A percentile compares a stretch with the other conserved stretches of the same genome.
Conservation (phyloP, 1,140 invertebrate species). For the Meloidogyne exigua region DNA sequence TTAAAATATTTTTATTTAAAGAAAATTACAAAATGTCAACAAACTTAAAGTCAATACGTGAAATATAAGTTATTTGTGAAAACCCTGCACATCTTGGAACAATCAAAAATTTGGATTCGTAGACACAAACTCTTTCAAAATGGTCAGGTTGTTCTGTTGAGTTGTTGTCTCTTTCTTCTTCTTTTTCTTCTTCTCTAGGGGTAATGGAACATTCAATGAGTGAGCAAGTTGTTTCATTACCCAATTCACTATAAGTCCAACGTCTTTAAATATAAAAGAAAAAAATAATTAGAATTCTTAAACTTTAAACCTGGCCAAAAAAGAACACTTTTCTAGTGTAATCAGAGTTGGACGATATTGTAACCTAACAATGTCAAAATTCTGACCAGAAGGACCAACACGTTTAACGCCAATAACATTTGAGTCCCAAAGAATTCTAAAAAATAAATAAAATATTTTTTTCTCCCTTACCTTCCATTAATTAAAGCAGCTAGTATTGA, state of each 20-base stretch:
- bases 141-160: not conserved
- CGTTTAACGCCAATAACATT: constrained; percentile 16
- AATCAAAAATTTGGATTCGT: constrained; percentile 24
- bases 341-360: constrained; percentile 7
- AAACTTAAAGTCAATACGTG: constrained; percentile 16
- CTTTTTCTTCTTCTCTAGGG: not conserved
- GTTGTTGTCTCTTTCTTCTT: no score
- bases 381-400: constrained; percentile 11
- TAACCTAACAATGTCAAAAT: constrained; percentile 15
- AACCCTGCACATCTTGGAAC: constrained; percentile 6
- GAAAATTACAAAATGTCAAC: not conserved
- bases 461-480: constrained; percentile 15
- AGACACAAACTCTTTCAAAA: constrained; percentile 3
- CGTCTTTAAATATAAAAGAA: not conserved
- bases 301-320: constrained; percentile 18
- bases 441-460: not conserved
- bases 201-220: constrained; percentile 20
- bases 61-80: constrained; percentile 23
- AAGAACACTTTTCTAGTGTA: not conserved
- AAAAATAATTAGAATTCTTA: not conserved
- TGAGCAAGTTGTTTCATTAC: not conserved
- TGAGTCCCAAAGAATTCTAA: constrained; percentile 17
- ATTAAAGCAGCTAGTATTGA: constrained; percentile 10
- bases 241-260: constrained; percentile 20
- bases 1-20: not conserved